These are phyloP conservation scores for Scaptomyza flava DNA, from an alignment of 2,888 invertebrate species.

Conservation along the genomic window DNA sequence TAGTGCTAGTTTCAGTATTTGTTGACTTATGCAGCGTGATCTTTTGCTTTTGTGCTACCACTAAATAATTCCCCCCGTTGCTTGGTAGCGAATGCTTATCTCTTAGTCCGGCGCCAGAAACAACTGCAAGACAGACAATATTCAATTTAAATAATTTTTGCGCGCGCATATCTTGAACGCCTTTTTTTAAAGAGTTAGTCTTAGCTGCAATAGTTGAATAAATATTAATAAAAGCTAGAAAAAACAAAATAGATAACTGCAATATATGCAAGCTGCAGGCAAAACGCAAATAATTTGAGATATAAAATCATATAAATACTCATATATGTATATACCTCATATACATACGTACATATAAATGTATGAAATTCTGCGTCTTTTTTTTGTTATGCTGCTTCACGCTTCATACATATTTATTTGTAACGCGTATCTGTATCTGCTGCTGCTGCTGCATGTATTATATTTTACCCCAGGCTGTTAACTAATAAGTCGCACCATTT, in stretches of 20 bases:
- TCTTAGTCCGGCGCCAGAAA: conserved; percentile 49
- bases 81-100: conserved; percentile 44
- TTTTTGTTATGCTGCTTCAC: conserved; percentile 8
- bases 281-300: conserved; percentile 64
- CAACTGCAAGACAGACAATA: conserved; percentile 60
- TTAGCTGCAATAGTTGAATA: conserved; percentile 35
- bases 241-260: conserved; percentile 28
- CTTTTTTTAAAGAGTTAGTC: conserved; percentile 7
- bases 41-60: conserved; percentile 4
- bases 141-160: conserved; percentile 70
- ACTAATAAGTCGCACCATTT: conserved; percentile 67
- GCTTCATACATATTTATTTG: conserved; percentile 20
- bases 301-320: conserved; percentile 60
- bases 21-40: conserved; percentile 30
- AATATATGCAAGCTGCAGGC: conserved; percentile 61
- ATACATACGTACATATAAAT: conserved; percentile 14
- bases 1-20: conserved; percentile 17
- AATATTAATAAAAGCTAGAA: conserved; percentile 25
- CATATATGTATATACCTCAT: conserved; percentile 21
- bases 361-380: conserved; percentile 33
- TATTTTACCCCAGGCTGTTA: conserved; percentile 50
- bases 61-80: conserved; percentile 34
- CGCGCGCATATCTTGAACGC: conserved; percentile 47
- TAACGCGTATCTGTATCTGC: conserved; percentile 15
- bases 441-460: conserved; percentile 23